Base-by-base conservation (phyloP, 2,888 invertebrate species). In the Tortrix viridana region DNA sequence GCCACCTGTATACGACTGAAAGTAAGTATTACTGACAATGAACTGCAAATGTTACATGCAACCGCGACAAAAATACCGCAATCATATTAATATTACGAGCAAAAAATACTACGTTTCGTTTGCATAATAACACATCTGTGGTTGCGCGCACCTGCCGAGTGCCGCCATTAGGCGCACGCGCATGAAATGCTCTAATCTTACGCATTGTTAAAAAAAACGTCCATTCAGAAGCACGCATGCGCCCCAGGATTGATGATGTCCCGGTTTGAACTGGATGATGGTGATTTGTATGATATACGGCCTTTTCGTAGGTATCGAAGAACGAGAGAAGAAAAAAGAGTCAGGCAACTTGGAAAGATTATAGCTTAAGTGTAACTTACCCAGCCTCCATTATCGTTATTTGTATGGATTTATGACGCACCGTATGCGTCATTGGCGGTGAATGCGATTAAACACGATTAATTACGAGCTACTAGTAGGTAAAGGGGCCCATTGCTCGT, bases 111-210 rank as follows among this genome's bases (percentile, higher is more conserved):
- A 63, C 47, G 47, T 50, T 57, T 58, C 57, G 58, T 63, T 63
- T 63, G 58, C 63, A 63, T 63, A 63, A 63, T 63, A 43, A 55
- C 52, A 49, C 37, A 62, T 62, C 53, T 58, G 52, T 50, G 46
- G 44, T 22, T 7, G 20, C 20, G 20, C 57, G 62, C 62, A 57
- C 50, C 50, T 62, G 56, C 38, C 41, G 41, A n/a, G 41, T 16
- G 41, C 41, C 6, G 16, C 61, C 53, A 63, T 63, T 58, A 63
- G 18, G 14, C 32, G 58, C 63, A 58, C 63, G 57, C 62, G 62
- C 63, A 57, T 23, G n/a, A 43, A 32, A 49, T 32, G 37, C 50
- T 46, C 57, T 46, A 38, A 57, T 57, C 52, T 53, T 58, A 52
- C 62, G 62, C 52, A 52, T 57, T 58, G 48, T 38, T 19, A 26